A percentile compares a stretch with the other conserved stretches of the same genome.
phyloP scores from a whole-genome alignment of 1,140 invertebrate species.

The Panagrolaimus sp. region DNA sequence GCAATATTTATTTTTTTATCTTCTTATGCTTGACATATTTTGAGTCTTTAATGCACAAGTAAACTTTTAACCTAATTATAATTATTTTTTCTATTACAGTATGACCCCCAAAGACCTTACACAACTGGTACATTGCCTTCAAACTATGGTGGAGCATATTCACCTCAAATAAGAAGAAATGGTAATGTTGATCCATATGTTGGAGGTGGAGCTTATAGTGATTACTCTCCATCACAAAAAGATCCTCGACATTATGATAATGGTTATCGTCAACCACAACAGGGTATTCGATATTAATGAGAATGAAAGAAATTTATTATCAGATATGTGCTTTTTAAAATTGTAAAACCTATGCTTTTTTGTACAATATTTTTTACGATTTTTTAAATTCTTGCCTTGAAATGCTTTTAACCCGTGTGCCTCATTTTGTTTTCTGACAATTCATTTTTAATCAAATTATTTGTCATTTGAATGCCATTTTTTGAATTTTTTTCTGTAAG shows the following conservation, averaged over 20 bases:
- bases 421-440: too few relatives aligned
- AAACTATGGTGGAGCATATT: constrained; percentile 45
- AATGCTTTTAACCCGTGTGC: too few relatives aligned
- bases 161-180: constrained; percentile 32
- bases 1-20: constrained; percentile 21
- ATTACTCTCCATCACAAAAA: constrained; percentile 30
- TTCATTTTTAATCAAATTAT: too few relatives aligned
- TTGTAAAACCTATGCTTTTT: too few relatives aligned
- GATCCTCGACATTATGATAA: constrained; percentile 24
- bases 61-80: too few relatives aligned
- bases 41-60: constrained; percentile 1
- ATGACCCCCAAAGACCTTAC: constrained; percentile 36
- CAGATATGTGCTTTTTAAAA: too few relatives aligned
- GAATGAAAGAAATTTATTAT: not conserved
- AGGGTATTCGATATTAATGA: not conserved
- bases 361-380: too few relatives aligned
- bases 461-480: too few relatives aligned
- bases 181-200: constrained; percentile 26
- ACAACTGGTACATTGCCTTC: constrained; percentile 40
- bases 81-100: constrained; percentile 35
- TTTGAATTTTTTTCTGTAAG: too few relatives aligned
- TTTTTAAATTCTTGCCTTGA: too few relatives aligned
- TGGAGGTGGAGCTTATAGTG: constrained; percentile 18
- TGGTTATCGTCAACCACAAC: constrained; percentile 4
- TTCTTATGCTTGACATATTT: constrained; percentile 15